phyloP scores from a whole-genome alignment of 2,888 invertebrate species.

The Eretmocerus hayati region DNA sequence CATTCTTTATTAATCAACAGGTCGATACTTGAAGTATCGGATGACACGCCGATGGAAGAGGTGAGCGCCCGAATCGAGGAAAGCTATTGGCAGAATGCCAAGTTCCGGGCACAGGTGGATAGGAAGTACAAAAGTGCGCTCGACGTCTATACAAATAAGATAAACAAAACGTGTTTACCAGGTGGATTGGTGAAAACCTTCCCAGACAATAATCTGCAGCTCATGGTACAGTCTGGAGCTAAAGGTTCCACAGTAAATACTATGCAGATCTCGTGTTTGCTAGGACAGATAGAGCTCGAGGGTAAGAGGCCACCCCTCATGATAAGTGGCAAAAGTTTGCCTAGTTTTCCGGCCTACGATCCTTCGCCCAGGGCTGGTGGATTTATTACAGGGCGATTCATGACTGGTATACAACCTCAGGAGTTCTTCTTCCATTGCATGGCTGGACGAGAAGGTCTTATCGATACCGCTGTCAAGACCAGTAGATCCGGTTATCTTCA shows the following conservation, averaged over 20 bases:
- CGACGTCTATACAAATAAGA: slow-evolving; percentile 81
- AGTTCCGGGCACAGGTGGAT: slow-evolving; percentile 73
- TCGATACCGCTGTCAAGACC: slow-evolving; percentile 99
- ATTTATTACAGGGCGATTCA: slow-evolving; percentile 91
- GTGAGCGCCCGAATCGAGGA: slow-evolving; percentile 64
- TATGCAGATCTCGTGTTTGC: slow-evolving; percentile 95
- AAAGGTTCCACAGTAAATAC: slow-evolving; percentile 98
- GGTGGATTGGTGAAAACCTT: slow-evolving; percentile 80
- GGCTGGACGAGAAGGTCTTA: slow-evolving; percentile 98
- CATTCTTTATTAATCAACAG: slow-evolving; percentile 50
- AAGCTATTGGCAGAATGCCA: slow-evolving; percentile 63
- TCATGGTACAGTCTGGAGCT: slow-evolving; percentile 98
- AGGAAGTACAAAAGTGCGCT: slow-evolving; percentile 75
- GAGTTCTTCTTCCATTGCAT: slow-evolving; percentile 99
- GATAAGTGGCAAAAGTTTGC: slow-evolving; percentile 86
- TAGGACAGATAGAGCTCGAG: slow-evolving; percentile 98
- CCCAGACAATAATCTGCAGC: slow-evolving; percentile 91
- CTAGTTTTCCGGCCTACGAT: slow-evolving; percentile 85
- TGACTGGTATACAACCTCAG: slow-evolving; percentile 97
- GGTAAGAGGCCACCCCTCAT: slow-evolving; percentile 93
- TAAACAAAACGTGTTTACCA: slow-evolving; percentile 80
- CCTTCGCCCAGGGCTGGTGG: slow-evolving; percentile 89
- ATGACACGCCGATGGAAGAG: slow-evolving; percentile 52
- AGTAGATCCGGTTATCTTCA: slow-evolving; percentile 92
- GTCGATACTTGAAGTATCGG: slow-evolving; percentile 63